phyloP scores from a whole-genome alignment of 2,888 invertebrate species.

The Hypolimnas misippus region DNA sequence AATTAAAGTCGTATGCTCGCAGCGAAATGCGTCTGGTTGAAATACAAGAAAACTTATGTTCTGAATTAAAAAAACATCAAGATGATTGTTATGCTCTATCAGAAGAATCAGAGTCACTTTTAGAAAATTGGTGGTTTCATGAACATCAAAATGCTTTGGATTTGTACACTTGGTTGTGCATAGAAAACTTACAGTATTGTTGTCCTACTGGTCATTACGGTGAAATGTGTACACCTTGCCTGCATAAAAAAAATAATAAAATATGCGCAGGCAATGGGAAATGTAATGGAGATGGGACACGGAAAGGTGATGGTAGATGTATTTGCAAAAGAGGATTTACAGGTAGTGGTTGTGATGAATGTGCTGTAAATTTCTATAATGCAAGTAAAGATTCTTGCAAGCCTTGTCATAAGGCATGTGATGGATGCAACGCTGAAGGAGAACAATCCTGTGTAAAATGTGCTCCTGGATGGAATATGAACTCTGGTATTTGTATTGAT shows the following conservation, averaged over 20 bases:
- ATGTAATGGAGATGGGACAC: conserved; percentile 93
- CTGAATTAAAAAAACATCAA: conserved; percentile 86
- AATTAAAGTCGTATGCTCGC: conserved; percentile 90
- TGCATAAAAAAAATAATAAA: conserved; percentile 72
- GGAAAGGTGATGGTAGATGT: conserved; percentile 96
- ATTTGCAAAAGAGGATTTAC: conserved; percentile 91
- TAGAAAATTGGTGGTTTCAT: conserved; percentile 96
- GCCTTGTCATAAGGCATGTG: conserved; percentile 91
- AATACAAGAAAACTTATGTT: conserved; percentile 94
- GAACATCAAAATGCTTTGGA: conserved; percentile 74
- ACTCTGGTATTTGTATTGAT: conserved; percentile 90
- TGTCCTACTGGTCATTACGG: conserved; percentile 94
- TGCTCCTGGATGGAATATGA: conserved; percentile 88
- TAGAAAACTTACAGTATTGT: conserved; percentile 90
- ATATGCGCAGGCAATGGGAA: conserved; percentile 92
- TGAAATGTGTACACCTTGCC: conserved; percentile 90
- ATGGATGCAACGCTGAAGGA: conserved; percentile 89
- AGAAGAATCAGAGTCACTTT: conserved; percentile 90
- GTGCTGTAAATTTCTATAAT: conserved; percentile 88
- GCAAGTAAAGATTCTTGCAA: conserved; percentile 88
- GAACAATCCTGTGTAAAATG: conserved; percentile 83
- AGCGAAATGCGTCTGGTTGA: conserved; percentile 96
- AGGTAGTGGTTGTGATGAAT: conserved; percentile 90
- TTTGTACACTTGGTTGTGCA: conserved; percentile 88
- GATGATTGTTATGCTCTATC: conserved; percentile 92